Conservation (phyloP, 2,888 invertebrate species). For the Diplazon laetatorius region DNA sequence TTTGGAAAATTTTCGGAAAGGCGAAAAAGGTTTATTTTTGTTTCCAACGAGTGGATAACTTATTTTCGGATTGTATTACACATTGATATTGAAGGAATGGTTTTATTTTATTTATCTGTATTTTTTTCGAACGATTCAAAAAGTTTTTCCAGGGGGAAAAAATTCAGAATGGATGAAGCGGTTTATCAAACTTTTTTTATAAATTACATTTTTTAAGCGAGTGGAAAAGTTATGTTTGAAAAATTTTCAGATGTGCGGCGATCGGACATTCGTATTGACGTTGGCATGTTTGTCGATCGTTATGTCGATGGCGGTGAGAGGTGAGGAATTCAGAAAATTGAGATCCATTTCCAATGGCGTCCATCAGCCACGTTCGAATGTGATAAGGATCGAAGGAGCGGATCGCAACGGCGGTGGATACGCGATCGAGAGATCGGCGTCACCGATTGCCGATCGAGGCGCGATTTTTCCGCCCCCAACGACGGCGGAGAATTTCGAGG, state of each 20-base stretch:
- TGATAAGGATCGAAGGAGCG: conserved; percentile 21
- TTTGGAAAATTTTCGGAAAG: no score
- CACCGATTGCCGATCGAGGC: not conserved
- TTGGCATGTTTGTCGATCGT: conserved; percentile 32
- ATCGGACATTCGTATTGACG: conserved; percentile 7
- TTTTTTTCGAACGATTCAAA: no score
- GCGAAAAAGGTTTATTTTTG: no score
- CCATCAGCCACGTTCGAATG: conserved; percentile 27
- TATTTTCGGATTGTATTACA: no score
- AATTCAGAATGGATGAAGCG: no score
- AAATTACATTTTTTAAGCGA: not conserved
- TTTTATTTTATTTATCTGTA: no score
- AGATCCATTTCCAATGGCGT: conserved; percentile 42
- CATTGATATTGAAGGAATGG: no score
- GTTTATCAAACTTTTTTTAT: not conserved
- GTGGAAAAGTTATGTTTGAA: conserved; percentile 3
- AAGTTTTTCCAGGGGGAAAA: no score
- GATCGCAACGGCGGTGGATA: conserved; percentile 2
- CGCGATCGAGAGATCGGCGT: not conserved
- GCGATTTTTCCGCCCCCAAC: not conserved
- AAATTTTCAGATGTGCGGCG: conserved; percentile 52
- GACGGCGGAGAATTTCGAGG: not conserved
- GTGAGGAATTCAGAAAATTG: conserved; percentile 31
- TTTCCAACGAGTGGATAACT: no score
- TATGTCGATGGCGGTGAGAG: not conserved